Base-by-base conservation (phyloP, 1,140 invertebrate genomes). In the Drosophila navojoa region DNA sequence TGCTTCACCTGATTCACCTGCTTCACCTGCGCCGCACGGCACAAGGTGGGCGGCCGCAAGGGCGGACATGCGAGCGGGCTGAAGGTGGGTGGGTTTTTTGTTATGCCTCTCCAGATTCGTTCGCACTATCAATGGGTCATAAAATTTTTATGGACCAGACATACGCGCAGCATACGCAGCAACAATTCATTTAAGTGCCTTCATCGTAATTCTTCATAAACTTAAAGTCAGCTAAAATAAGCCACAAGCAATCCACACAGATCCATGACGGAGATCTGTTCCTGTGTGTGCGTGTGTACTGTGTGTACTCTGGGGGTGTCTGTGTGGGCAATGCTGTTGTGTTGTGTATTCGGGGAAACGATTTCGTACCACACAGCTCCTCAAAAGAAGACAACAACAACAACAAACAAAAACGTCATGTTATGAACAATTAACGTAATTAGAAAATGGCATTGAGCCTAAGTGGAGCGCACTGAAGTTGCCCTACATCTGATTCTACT, bases 361-460 rank as follows among this genome's bases (percentile, higher is more conserved):
- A 71, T 81, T 86, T 66, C 57, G 75, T 81, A 74, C 69, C 81
- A 73, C 49, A 71, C 27, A 68, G 55, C 55, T 68, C 54, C 58
- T 62, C 67, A 19, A 67, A 45, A 79, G 42, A 16, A 16, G 42
- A 45, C 35, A 45, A 81, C 64, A 86, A 81, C 71, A 29, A 22
- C 0, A 86, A 86, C 82, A 86, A 86, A 87, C 79, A 86, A 79
- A 86, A 86, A 60, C 60, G 82, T 82, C 79, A 71, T 81, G 76
- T 87, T 86, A 87, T 79, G 82, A 82, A 72, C 82, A 82, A 86
- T 87, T 87, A 81, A 82, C 82, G 82, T 86, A 82, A 86, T 86
- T 86, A 79, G 79, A 86, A 86, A 86, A 79, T 63, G 71, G 78
- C 82, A 76, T 68, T 79, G 71, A 42, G 45, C 49, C 11, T 60